Percentiles rank a stretch among this genome's conserved stretches.
Evolutionary conservation across 2,797 vertebrate species (phyloP).

Genomic region (Falco rusticolus): DNA sequence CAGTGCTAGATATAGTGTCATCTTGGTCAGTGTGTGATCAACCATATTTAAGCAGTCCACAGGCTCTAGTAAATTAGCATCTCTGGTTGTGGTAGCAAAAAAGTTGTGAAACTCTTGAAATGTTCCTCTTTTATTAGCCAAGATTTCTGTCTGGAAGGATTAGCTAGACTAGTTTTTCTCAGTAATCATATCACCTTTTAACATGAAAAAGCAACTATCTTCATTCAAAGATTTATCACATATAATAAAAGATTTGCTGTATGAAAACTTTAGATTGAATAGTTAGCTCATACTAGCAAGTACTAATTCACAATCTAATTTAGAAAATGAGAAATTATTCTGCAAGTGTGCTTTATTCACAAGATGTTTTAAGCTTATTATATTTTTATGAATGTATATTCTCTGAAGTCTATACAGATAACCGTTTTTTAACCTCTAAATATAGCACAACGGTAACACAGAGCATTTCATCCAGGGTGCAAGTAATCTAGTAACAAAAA

Average conservation of each 20-base stretch:
- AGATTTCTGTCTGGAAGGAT: neutral
- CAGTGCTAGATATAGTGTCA: neutral
- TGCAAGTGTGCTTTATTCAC: constrained; percentile 19
- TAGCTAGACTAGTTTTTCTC: neutral
- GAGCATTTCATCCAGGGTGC: constrained; percentile 63
- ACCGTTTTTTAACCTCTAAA: constrained; percentile 59
- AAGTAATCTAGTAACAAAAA: constrained; percentile 76
- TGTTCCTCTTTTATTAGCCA: neutral
- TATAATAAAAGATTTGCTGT: neutral
- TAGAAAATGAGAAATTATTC: neutral
- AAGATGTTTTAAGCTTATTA: constrained; percentile 15
- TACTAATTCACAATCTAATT: neutral
- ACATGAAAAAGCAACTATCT: neutral
- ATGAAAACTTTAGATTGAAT: neutral
- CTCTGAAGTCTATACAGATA: constrained; percentile 54
- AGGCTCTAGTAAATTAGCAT: neutral
- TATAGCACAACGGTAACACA: constrained; percentile 60
- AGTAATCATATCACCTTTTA: neutral
- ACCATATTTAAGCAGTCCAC: neutral
- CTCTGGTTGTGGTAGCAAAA: neutral
- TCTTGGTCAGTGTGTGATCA: neutral
- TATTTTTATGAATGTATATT: constrained; percentile 29
- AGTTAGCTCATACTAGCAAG: neutral
- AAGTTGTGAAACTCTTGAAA: neutral
- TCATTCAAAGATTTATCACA: neutral